Percentiles rank a stretch among this genome's conserved stretches.
Evolutionary conservation across 2,797 vertebrate genomes (phyloP).

Genomic region (Harpagifer antarcticus): DNA sequence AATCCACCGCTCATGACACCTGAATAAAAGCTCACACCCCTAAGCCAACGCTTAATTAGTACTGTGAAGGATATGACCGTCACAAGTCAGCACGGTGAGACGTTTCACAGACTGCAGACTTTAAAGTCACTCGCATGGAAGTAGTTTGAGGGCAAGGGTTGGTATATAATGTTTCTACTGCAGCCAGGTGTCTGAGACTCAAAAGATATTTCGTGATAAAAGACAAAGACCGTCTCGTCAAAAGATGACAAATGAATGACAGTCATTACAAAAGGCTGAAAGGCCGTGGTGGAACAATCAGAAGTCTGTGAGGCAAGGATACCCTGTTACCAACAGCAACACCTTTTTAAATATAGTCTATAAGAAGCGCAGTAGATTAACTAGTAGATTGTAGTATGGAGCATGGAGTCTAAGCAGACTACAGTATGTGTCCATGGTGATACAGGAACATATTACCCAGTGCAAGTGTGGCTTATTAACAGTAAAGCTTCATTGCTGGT

Average conservation of each 20-base stretch:
- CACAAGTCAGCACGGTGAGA: constrained; percentile 10
- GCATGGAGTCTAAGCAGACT: background rate
- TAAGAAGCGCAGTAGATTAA: background rate
- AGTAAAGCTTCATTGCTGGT: background rate
- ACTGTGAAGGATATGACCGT: constrained; percentile 16
- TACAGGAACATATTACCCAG: background rate
- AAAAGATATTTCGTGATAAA: background rate
- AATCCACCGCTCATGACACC: constrained; percentile 12
- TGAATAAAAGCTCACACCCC: constrained; percentile 19
- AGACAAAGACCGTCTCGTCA: constrained; percentile 19
- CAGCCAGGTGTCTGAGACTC: background rate
- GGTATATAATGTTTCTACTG: constrained; percentile 16
- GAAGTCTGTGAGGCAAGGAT: background rate
- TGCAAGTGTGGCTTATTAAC: background rate
- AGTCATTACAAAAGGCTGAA: constrained; percentile 14
- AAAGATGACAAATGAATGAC: constrained; percentile 13
- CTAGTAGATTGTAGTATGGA: background rate
- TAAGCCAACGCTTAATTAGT: background rate
- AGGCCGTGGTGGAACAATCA: background rate
- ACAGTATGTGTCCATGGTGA: background rate
- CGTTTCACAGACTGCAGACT: constrained; percentile 16
- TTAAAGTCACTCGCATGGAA: constrained; percentile 13
- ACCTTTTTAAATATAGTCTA: no score
- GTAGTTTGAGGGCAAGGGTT: constrained; percentile 18
- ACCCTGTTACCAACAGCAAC: background rate